phyloP scores from a whole-genome alignment of 2,888 invertebrate species.

The Meloe dianella region DNA sequence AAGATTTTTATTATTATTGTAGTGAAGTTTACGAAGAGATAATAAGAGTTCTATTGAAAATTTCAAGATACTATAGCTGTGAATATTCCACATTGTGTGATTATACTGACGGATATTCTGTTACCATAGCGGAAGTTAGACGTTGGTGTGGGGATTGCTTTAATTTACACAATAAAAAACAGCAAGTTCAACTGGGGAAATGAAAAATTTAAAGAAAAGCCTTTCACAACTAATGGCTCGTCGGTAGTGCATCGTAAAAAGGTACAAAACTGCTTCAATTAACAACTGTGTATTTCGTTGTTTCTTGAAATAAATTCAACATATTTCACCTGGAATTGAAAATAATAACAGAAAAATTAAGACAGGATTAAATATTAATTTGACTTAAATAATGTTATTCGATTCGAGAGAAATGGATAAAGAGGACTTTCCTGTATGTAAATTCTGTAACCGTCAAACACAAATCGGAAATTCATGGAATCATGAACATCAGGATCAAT shows the following conservation, averaged over 20 bases:
- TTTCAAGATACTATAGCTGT: background rate
- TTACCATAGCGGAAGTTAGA: background rate
- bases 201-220: background rate
- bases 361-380: background rate
- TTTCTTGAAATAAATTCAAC: too few species aligned
- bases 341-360: background rate
- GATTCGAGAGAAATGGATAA: background rate
- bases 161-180: constrained; percentile 1
- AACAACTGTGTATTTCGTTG: too few species aligned
- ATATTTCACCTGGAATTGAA: too few species aligned
- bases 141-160: background rate
- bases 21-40: background rate
- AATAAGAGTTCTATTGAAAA: background rate
- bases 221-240: background rate
- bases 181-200: background rate
- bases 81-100: background rate
- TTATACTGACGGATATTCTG: background rate
- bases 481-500: background rate
- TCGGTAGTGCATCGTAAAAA: background rate
- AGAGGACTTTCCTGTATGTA: background rate
- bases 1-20: too few species aligned
- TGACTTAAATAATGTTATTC: background rate
- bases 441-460: background rate
- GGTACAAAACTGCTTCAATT: too few species aligned
- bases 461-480: background rate